Conservation (phyloP, 1,140 invertebrate genomes). For the Ooceraea biroi region DNA sequence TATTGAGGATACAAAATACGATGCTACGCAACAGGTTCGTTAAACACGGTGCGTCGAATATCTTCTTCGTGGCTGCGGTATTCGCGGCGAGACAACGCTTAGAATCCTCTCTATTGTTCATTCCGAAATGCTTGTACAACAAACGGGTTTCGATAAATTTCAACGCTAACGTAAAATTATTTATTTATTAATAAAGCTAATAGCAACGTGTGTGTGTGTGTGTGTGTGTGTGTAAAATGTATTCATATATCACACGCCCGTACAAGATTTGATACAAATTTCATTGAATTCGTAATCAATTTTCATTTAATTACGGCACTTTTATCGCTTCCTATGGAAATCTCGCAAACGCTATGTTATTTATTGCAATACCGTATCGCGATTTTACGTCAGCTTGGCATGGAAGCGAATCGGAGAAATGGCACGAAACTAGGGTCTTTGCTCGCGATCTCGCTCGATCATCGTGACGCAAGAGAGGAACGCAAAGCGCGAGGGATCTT, state of each 20-base stretch:
- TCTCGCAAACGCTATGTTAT: no score
- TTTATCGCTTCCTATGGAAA: no score
- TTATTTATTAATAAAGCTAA: no score
- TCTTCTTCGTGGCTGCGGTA: conserved; percentile 16
- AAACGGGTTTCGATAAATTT: background rate
- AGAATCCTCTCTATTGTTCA: background rate
- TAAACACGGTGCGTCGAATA: conserved; percentile 9
- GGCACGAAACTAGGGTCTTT: background rate
- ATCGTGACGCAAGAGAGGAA: conserved; percentile 34
- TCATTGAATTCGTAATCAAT: no score
- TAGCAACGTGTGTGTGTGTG: no score
- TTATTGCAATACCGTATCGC: no score
- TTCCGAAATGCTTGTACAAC: background rate
- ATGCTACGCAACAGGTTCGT: conserved; percentile 55
- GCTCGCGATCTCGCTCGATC: conserved; percentile 7
- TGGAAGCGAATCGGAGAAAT: background rate
- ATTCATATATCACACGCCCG: no score
- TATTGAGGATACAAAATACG: conserved; percentile 53
- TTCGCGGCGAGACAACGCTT: background rate
- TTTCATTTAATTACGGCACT: background rate
- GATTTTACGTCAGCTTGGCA: no score
- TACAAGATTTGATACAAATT: no score
- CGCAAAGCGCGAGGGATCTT: conserved; percentile 30
- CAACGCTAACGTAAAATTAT: background rate
- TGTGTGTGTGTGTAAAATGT: no score